phyloP scores from a whole-genome alignment of 2,888 invertebrate genomes.

The Drosophila lacicola region DNA sequence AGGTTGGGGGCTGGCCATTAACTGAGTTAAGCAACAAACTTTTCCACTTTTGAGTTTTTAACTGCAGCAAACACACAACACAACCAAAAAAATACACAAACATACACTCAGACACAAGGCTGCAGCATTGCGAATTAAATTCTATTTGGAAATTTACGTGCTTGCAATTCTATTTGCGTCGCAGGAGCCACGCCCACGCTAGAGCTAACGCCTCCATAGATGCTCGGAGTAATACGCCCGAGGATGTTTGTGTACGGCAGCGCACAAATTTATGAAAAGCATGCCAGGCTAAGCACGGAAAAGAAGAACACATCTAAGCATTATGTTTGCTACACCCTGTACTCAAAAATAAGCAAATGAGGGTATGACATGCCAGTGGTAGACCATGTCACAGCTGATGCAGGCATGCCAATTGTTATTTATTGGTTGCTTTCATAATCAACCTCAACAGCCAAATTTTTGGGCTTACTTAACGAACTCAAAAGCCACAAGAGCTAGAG shows the following conservation, averaged over 20 bases:
- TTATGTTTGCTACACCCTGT: conserved; percentile 27
- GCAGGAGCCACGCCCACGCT: conserved; percentile 23
- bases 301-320: conserved; percentile 29
- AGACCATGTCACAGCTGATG: background rate
- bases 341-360: background rate
- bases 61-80: conserved; percentile 35
- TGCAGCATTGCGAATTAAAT: conserved; percentile 66
- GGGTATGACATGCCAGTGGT: background rate
- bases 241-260: conserved; percentile 34
- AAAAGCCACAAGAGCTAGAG: too few relatives aligned
- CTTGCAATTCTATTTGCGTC: conserved; percentile 70
- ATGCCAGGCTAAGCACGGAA: conserved; percentile 18
- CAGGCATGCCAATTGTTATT: too few relatives aligned
- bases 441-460: background rate
- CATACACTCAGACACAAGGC: conserved; percentile 12
- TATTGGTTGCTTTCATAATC: too few relatives aligned
- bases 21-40: conserved; percentile 71
- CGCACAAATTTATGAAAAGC: conserved; percentile 52
- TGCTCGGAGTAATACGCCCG: background rate
- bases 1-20: conserved; percentile 47
- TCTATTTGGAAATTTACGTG: conserved; percentile 70
- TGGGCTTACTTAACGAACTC: background rate
- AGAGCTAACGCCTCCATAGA: background rate
- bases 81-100: conserved; percentile 15
- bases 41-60: conserved; percentile 74